phyloP scores from a whole-genome alignment of 2,888 invertebrate species.

The Sphaerophoria taeniata region DNA sequence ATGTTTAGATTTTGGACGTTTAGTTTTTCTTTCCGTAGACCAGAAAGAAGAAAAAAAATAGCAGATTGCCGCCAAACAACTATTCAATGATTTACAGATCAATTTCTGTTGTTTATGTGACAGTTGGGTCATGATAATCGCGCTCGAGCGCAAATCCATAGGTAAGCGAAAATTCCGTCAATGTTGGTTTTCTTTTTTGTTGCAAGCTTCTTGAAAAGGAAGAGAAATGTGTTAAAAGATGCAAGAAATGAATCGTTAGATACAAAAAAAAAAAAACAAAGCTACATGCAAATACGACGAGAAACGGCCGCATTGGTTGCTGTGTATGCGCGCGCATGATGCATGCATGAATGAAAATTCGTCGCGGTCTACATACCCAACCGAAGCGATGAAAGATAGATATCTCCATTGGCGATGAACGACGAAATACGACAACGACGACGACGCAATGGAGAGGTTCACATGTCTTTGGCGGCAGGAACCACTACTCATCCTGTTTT shows the following conservation, averaged over 20 bases:
- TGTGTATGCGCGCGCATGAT: conserved; percentile 46
- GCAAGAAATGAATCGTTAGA: conserved; percentile 35
- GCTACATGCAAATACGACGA: conserved; percentile 41
- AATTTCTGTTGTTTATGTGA: conserved; percentile 77
- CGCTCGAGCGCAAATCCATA: conserved; percentile 69
- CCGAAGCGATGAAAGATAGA: conserved; percentile 68
- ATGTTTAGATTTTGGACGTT: conserved; percentile 54
- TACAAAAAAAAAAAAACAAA: conserved; percentile 11
- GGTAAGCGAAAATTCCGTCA: conserved; percentile 45
- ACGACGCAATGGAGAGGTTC: conserved; percentile 51
- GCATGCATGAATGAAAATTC: conserved; percentile 66
- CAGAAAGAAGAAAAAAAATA: conserved; percentile 42
- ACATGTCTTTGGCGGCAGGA: conserved; percentile 46
- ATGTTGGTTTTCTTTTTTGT: neutral
- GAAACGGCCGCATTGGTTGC: conserved; percentile 8
- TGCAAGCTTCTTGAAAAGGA: conserved; percentile 33
- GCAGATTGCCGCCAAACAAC: conserved; percentile 71
- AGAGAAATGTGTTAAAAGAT: conserved; percentile 48
- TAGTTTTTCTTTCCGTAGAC: conserved; percentile 37
- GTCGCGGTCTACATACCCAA: conserved; percentile 63
- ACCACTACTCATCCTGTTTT: conserved; percentile 56
- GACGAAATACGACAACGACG: conserved; percentile 51
- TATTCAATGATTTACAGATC: conserved; percentile 76
- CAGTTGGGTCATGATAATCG: conserved; percentile 76
- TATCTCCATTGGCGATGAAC: conserved; percentile 71